A percentile compares a stretch with the other conserved stretches of the same genome.
phyloP scores from a whole-genome alignment of 2,113 vertebrate genomes.

The Rhynchomys soricoides region DNA sequence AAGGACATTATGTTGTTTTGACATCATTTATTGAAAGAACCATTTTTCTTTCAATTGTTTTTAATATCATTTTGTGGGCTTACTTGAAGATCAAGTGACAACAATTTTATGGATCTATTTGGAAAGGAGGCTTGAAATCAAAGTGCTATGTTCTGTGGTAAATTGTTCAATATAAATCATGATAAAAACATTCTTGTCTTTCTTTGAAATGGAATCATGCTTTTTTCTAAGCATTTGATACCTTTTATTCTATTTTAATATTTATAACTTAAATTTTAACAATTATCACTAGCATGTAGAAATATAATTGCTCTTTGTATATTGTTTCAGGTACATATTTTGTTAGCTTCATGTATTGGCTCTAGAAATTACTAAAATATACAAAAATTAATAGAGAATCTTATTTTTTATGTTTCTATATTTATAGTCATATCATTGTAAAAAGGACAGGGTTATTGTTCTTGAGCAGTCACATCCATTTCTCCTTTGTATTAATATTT shows the following conservation, averaged over 20 bases:
- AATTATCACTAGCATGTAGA: not conserved
- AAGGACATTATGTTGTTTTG: not conserved
- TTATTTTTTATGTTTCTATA: not conserved
- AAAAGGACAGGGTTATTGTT: not conserved
- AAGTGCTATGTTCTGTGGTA: not conserved
- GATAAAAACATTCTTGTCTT: not conserved
- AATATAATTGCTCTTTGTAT: not conserved
- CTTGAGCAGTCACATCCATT: not conserved
- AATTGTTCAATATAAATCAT: not conserved
- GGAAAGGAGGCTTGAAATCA: not conserved
- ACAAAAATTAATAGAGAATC: not conserved
- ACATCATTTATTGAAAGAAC: not conserved
- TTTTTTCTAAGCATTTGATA: not conserved
- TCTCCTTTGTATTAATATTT: not conserved
- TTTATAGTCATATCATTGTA: not conserved
- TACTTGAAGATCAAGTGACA: not conserved
- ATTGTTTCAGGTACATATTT: not conserved
- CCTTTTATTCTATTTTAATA: not conserved
- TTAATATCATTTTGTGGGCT: not conserved
- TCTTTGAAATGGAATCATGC: not conserved
- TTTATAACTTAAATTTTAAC: conserved; percentile 20
- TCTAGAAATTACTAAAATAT: not conserved
- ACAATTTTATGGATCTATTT: not conserved
- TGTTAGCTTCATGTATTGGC: not conserved
- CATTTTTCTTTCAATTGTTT: not conserved